Evolutionary conservation across 2,113 vertebrate species (phyloP).

Genomic region (Tylochromis polylepis): DNA sequence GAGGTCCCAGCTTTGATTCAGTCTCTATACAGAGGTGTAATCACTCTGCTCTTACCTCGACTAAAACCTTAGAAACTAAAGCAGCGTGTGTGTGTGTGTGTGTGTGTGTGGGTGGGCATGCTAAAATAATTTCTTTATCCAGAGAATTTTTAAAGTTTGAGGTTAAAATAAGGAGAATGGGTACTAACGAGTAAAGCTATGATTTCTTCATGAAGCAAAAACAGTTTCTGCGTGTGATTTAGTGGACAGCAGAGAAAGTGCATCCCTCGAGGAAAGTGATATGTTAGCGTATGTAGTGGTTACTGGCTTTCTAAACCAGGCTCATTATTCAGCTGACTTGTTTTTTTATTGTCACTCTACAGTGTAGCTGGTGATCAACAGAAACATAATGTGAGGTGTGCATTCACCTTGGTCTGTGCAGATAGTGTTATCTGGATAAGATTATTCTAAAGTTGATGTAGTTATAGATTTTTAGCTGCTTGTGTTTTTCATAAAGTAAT

Average conservation of each 20-base stretch:
- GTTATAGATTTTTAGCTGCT: background rate
- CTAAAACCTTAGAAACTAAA: background rate
- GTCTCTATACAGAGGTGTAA: background rate
- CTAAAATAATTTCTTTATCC: no score
- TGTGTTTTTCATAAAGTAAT: background rate
- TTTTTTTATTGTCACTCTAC: background rate
- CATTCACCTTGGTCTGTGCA: background rate
- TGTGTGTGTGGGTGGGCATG: fast-evolving
- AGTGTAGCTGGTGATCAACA: background rate
- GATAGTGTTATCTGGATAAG: background rate
- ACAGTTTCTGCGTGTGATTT: background rate
- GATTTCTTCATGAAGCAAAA: background rate
- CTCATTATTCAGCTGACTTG: background rate
- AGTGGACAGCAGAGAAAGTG: background rate
- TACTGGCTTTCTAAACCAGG: background rate
- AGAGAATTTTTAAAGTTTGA: background rate
- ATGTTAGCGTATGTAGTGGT: background rate
- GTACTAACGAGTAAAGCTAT: background rate
- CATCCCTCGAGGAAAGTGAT: background rate
- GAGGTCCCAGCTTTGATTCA: background rate
- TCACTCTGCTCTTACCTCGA: background rate
- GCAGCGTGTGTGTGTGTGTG: fast-evolving
- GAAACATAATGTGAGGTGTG: background rate
- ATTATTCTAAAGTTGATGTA: background rate
- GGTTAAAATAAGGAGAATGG: background rate